phyloP scores from a whole-genome alignment of 1,140 invertebrate species.

The Brachionus plicatilis region DNA sequence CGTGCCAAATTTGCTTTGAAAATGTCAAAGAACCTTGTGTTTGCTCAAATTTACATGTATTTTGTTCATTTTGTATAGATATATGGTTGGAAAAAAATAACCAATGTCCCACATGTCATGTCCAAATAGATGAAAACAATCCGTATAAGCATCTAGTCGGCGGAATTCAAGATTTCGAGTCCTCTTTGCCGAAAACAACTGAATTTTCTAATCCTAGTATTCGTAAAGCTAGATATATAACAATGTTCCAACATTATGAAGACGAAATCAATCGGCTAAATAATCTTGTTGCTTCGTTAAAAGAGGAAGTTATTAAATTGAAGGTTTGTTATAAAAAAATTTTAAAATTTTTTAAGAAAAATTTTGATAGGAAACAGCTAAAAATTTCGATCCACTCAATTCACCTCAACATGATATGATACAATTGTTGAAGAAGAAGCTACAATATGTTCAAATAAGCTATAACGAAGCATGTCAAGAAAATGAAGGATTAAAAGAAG shows the following conservation, averaged over 20 bases:
- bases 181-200: neutral
- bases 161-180: constrained; percentile 41
- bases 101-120: constrained; percentile 52
- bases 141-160: constrained; percentile 48
- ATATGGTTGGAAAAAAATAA: constrained; percentile 52
- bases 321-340: constrained; percentile 44
- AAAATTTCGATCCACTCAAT: neutral
- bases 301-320: constrained; percentile 45
- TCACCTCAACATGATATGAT: constrained; percentile 34
- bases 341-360: constrained; percentile 44
- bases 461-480: neutral
- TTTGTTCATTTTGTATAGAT: constrained; percentile 50
- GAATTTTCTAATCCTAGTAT: neutral
- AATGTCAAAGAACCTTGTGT: constrained; percentile 42
- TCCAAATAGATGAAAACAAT: constrained; percentile 46
- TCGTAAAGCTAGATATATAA: constrained; percentile 17
- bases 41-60: constrained; percentile 53
- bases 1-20: constrained; percentile 32
- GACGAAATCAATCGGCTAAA: constrained; percentile 19
- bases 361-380: constrained; percentile 42
- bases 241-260: constrained; percentile 25
- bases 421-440: constrained; percentile 14
- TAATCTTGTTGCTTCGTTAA: constrained; percentile 46
- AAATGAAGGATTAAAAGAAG: neutral
- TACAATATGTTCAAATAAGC: neutral